Conservation (phyloP, 2,797 vertebrate genomes). For the Syngnathus acus region DNA sequence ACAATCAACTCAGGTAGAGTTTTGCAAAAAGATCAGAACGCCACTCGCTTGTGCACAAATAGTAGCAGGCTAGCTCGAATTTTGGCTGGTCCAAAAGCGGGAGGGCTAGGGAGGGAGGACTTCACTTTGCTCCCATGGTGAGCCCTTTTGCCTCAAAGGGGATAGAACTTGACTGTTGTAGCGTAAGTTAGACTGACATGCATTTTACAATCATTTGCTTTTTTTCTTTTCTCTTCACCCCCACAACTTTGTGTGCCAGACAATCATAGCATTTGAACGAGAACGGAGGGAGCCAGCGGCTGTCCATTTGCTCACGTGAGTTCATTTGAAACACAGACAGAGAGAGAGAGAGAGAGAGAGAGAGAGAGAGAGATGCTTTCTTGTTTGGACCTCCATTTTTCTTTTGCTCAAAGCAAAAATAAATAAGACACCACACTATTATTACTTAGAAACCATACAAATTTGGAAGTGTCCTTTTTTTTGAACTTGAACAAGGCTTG, state of each 20-base stretch:
- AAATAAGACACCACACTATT: conserved; percentile 85
- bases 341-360: conserved; percentile 22
- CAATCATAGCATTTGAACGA: conserved; percentile 52
- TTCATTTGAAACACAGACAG: conserved; percentile 57
- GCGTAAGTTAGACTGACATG: conserved; percentile 68
- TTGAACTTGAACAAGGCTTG: conserved; percentile 61
- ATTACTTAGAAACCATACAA: conserved; percentile 92
- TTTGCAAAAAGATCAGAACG: conserved; percentile 63
- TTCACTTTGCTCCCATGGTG: no score
- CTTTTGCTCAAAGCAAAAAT: conserved; percentile 79
- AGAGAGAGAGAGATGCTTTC: conserved; percentile 34
- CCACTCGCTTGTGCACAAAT: conserved; percentile 55
- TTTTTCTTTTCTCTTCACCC: conserved; percentile 16
- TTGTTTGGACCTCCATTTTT: conserved; percentile 41
- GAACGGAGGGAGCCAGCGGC: conserved; percentile 32
- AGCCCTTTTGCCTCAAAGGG: conserved; percentile 50
- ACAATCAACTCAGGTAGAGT: conserved; percentile 70
- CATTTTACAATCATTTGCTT: conserved; percentile 72
- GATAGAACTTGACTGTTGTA: conserved; percentile 51
- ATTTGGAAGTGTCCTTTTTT: conserved; percentile 83
- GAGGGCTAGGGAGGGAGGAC: not conserved
- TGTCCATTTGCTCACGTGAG: conserved; percentile 50
- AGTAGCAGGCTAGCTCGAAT: conserved; percentile 25
- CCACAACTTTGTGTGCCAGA: conserved; percentile 59
- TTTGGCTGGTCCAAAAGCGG: conserved; percentile 16